Conservation (phyloP, 2,113 vertebrate species). For the Notothenia rossii region DNA sequence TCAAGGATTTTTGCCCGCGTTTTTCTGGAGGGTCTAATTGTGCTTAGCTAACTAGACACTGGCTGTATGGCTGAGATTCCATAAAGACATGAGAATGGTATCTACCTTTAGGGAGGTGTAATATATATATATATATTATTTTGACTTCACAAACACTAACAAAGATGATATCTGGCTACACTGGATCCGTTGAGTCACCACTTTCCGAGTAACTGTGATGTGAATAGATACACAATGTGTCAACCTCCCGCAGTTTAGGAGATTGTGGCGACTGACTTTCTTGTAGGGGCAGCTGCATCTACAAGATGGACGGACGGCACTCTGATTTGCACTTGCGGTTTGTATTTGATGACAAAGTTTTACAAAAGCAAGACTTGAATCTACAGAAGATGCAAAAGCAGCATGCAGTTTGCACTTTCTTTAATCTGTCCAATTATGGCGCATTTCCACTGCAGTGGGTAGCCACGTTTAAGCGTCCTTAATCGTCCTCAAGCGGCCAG, state of each 20-base stretch:
- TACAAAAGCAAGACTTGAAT: neutral
- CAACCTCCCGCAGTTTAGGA: neutral
- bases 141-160: neutral
- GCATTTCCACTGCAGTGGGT: too few species aligned
- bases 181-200: neutral
- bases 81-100: neutral
- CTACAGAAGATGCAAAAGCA: neutral
- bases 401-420: neutral
- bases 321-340: neutral
- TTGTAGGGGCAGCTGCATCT: neutral
- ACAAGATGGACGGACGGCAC: neutral
- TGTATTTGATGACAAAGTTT: neutral
- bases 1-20: too few species aligned
- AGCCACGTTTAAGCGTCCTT: too few species aligned
- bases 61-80: neutral
- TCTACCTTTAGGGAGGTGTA: neutral
- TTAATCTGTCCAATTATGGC: neutral
- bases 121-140: neutral
- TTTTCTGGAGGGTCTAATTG: too few species aligned
- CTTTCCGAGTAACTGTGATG: neutral
- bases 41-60: neutral
- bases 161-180: neutral
- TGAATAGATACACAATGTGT: neutral
- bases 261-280: neutral
- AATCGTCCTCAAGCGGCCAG: too few species aligned